A percentile compares a stretch with the other conserved stretches of the same genome.
Conservation (phyloP, 2,797 vertebrate genomes). For the Bradypodion ventrale region DNA sequence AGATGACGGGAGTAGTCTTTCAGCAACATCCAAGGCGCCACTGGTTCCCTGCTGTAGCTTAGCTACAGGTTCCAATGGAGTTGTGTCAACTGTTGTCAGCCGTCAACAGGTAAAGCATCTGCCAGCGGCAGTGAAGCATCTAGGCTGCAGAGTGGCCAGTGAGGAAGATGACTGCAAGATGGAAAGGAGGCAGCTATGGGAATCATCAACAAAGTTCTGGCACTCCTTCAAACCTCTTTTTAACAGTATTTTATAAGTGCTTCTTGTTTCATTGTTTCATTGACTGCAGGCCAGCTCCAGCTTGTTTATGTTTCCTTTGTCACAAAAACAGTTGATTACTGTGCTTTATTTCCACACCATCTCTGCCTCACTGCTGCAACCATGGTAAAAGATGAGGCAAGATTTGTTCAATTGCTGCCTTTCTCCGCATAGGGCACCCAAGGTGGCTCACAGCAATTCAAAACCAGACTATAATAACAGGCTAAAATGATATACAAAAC, state of each 20-base stretch:
- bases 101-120: background rate
- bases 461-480: no score
- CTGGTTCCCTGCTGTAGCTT: background rate
- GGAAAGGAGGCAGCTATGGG: background rate
- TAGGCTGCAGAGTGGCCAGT: background rate
- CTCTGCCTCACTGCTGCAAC: background rate
- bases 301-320: conserved; percentile 18
- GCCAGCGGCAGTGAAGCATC: background rate
- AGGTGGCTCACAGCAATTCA: no score
- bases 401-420: no score
- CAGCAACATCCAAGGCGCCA: no score
- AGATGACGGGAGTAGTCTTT: no score
- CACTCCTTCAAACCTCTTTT: background rate
- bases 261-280: conserved; percentile 28
- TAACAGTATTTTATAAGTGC: background rate
- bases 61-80: background rate
- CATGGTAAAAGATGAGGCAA: background rate
- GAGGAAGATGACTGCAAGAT: background rate
- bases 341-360: background rate
- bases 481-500: no score
- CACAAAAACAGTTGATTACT: background rate
- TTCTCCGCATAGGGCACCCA: no score
- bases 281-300: background rate
- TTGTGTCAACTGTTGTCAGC: background rate
- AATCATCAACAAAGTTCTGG: background rate